These are phyloP conservation scores for Raja brachyura DNA, from an alignment of 2,113 vertebrate species.

Conservation along the genomic window DNA sequence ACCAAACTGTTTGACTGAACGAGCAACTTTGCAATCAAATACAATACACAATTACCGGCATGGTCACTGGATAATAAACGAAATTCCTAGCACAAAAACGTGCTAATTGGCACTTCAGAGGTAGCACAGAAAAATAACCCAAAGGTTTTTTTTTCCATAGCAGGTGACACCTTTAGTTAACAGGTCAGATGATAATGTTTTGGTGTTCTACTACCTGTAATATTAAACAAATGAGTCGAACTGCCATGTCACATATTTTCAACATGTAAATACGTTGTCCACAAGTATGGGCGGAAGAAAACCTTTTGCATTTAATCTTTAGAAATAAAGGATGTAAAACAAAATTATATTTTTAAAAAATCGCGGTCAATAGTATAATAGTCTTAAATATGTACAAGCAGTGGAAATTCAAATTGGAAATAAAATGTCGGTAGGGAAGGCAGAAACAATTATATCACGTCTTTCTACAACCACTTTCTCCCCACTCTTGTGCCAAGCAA, in stretches of 20 bases:
- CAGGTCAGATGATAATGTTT: not conserved
- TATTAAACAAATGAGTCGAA: not conserved
- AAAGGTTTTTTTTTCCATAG: not conserved
- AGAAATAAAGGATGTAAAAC: too few relatives aligned
- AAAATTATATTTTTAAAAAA: too few relatives aligned
- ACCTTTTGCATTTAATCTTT: not conserved
- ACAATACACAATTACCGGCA: not conserved
- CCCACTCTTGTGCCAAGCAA: not conserved
- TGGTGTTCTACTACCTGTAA: not conserved
- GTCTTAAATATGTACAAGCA: not conserved
- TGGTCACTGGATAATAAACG: not conserved
- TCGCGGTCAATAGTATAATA: not conserved
- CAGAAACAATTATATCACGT: not conserved
- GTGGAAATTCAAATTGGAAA: not conserved
- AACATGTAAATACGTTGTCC: not conserved
- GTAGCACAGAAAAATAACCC: not conserved
- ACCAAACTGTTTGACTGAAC: not conserved
- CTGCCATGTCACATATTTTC: not conserved
- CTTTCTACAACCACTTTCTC: not conserved
- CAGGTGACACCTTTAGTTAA: not conserved
- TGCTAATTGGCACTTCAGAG: not conserved
- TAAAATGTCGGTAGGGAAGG: not conserved
- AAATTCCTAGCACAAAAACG: not conserved
- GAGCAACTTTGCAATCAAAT: not conserved
- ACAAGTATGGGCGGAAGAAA: not conserved